Evolutionary conservation across 2,113 vertebrate species (phyloP), one percentile per base, ranked within the genome.

Genomic region (Ictalurus punctatus): DNA sequence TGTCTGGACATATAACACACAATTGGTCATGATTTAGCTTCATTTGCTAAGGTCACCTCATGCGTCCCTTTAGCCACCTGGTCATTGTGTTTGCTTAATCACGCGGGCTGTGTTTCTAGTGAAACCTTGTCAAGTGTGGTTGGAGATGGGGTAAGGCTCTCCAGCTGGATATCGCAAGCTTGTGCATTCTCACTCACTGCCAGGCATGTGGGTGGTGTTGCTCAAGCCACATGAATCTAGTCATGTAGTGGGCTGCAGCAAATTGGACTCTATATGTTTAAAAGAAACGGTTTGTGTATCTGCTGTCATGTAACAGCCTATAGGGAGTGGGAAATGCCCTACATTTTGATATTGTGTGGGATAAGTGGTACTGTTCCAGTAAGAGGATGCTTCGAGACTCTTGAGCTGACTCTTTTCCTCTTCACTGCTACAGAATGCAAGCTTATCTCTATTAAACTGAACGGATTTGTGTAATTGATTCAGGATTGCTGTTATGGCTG

Each of bases 161-260:
- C 83, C 85, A 89, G 83, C 74, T 89, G 88, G 25, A 69, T 85
- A 65, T 81, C 73, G 74, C 78, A 81, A 81, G 78, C 52, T 56
- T 81, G 74, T 80, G 63, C 71, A 84, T 84, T 88, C 81, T 40
- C 76, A 37, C 69, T 83, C 61, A 83, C 67, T 88, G 86, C 58
- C 81, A 56, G 71, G 59, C 73, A 48, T 78, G 83, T 91, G 90
- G 88, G 90, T 48, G 88, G 89, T 85, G 87, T 81, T 89, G 88
- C 88, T 90, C 84, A 89, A 86, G 54, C 48, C 88, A 81, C 79
- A 87, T 86, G 84, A 90, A 76, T 79, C 56, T 59, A 44, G 59
- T 80, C 71, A 76, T 54, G 48, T 81, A 73, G 89, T 91, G 84
- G 90, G 90, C 87, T 87, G 88, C 56, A 54, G 37, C 86, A 82